Conservation (phyloP, 2,888 invertebrate genomes). For the Clistopyga incitator region DNA sequence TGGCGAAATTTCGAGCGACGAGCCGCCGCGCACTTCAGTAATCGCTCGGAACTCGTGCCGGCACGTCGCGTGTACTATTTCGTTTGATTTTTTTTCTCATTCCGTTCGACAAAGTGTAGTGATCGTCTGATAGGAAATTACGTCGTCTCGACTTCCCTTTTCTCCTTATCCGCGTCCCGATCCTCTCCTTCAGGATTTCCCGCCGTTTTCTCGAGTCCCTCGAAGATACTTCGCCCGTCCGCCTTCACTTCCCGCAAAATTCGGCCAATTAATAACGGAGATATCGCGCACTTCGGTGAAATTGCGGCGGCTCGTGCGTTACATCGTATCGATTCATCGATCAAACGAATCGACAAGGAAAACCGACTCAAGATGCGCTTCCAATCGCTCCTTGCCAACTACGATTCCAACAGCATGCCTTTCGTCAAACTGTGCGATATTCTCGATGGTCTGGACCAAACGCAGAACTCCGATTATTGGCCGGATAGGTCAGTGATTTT, state of each 20-base stretch:
- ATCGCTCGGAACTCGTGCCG: slow-evolving; percentile 59
- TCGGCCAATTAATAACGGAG: neutral
- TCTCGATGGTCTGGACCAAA: slow-evolving; percentile 58
- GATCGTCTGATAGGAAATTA: neutral
- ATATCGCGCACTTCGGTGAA: slow-evolving; percentile 35
- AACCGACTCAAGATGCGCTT: slow-evolving; percentile 59
- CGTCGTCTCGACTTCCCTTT: slow-evolving; percentile 11
- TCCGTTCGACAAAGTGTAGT: slow-evolving; percentile 6
- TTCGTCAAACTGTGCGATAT: slow-evolving; percentile 58
- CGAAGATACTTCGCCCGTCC: neutral
- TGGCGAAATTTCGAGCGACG: slow-evolving; percentile 49
- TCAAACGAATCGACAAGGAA: slow-evolving; percentile 51
- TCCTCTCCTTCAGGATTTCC: slow-evolving; percentile 37
- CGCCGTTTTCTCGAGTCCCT: neutral
- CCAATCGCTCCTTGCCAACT: slow-evolving; percentile 56
- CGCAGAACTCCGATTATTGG: slow-evolving; percentile 52
- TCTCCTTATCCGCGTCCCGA: slow-evolving; percentile 34
- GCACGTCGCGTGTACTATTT: slow-evolving; percentile 42
- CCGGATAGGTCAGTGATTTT: slow-evolving; percentile 57
- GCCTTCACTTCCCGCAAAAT: no score
- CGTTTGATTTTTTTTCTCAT: slow-evolving; percentile 20
- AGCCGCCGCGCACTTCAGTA: slow-evolving; percentile 54
- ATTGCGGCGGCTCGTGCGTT: slow-evolving; percentile 48
- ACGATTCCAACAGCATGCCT: slow-evolving; percentile 47
- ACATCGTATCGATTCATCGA: slow-evolving; percentile 46